Base-by-base conservation (phyloP, 64 coral and sea anemone genomes). In the Acropora tenuis region DNA sequence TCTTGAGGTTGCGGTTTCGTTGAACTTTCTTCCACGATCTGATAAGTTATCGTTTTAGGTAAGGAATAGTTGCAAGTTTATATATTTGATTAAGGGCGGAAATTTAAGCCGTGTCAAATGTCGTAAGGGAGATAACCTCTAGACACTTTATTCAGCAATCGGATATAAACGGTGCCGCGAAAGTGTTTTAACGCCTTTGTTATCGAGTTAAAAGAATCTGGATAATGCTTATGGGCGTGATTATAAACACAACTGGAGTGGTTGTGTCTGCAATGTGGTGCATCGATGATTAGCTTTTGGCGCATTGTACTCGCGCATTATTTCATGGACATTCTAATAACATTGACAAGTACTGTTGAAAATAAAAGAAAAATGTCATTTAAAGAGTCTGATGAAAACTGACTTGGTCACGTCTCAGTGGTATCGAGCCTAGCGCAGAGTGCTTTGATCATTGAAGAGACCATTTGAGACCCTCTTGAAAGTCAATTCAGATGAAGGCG, bases 71-170 rank as follows among this genome's bases (percentile, higher is more conserved):
- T 18, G 17, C 61, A 46, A 58, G 47, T 71, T 30, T 30, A 30
- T 85, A 85, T 85, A 85, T 85, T n/a, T 71, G 44, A 67, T 69
- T 20, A 3, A 40, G 82, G 43, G 82, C 82, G 82, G 61, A 85
- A 72, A 85, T 9, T 46, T 77, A 16, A 63, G 11, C 45, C 65
- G 45, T 30, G 59, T 5, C 43, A 48, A 71, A 85, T 85, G 49
- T 71, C 82, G 6, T 30, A 19, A 5, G 44, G 13, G 65, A 85
- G 82, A 85, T 85, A 85, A 85, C 82, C 82, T 85, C 65, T 18
- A 49, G 82, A 85, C 82, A 58, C 65, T 69, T 72, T 67, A 46
- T 44, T 71, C 3, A 19, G 65, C 43, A 85, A 85, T 85, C 63
- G 61, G 82, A 85, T 85, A 48, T 58, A 49, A 69, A 44, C 45